phyloP scores from a whole-genome alignment of 2,888 invertebrate genomes.

The Perizoma flavofasciatum region DNA sequence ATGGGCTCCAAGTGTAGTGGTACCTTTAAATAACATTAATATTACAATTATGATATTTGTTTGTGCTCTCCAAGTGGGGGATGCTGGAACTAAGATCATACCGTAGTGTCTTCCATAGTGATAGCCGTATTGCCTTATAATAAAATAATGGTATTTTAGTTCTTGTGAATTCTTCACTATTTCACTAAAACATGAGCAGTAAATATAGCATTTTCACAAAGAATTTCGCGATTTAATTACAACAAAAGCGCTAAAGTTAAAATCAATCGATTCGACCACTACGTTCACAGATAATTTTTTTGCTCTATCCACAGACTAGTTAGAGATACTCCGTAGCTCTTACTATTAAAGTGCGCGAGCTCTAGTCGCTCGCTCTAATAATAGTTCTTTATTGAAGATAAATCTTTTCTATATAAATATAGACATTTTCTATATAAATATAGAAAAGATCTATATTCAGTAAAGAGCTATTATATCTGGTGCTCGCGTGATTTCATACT shows the following conservation, averaged over 20 bases:
- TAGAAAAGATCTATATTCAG: too few relatives aligned
- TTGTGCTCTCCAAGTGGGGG: background rate
- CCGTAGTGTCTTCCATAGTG: constrained; percentile 62
- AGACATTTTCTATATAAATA: too few relatives aligned
- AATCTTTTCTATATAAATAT: too few relatives aligned
- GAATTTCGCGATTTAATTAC: background rate
- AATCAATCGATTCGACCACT: background rate
- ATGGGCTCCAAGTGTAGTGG: constrained; percentile 84
- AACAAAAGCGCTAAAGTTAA: too few relatives aligned
- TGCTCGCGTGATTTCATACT: too few relatives aligned
- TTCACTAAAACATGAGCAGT: constrained; percentile 12
- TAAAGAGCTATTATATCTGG: too few relatives aligned
- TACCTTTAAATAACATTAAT: constrained; percentile 52
- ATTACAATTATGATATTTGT: background rate
- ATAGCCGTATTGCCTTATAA: background rate
- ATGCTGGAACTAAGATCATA: constrained; percentile 30
- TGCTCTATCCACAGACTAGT: too few relatives aligned
- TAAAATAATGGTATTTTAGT: background rate
- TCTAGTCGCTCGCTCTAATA: too few relatives aligned
- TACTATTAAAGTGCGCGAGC: too few relatives aligned
- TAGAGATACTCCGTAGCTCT: too few relatives aligned
- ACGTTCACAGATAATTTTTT: too few relatives aligned
- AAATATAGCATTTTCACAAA: constrained; percentile 19
- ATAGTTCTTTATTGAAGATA: too few relatives aligned
- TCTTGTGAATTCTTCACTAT: constrained; percentile 1